phyloP scores from a whole-genome alignment of 2,888 invertebrate species.

The Pristionchus exspectatus region DNA sequence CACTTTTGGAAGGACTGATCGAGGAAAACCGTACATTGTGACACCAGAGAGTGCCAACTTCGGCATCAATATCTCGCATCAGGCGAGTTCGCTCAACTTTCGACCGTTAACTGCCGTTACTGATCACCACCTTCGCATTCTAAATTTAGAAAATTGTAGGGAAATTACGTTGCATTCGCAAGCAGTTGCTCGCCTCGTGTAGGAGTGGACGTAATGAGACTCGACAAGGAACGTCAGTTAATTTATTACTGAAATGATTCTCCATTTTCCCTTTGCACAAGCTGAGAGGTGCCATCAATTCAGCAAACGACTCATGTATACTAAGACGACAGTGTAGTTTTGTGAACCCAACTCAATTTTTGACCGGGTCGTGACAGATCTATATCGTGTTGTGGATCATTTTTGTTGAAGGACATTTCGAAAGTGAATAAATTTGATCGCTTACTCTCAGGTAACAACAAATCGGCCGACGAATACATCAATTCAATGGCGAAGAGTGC shows the following conservation, averaged over 20 bases:
- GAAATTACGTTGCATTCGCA: slow-evolving; percentile 78
- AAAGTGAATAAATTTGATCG: background rate
- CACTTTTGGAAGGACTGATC: slow-evolving; percentile 75
- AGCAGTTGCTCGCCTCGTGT: slow-evolving; percentile 74
- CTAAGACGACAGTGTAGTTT: background rate
- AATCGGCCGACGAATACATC: slow-evolving; percentile 78
- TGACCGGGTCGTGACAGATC: background rate
- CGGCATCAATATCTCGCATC: slow-evolving; percentile 78
- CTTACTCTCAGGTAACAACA: slow-evolving; percentile 71
- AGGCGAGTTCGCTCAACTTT: slow-evolving; percentile 63
- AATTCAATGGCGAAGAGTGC: slow-evolving; percentile 77
- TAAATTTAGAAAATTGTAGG: slow-evolving; percentile 61
- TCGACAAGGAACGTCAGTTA: slow-evolving; percentile 73
- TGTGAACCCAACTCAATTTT: background rate
- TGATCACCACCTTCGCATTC: background rate
- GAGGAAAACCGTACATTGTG: slow-evolving; percentile 76
- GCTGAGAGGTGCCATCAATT: too few species aligned
- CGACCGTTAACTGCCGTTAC: background rate
- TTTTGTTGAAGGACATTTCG: background rate
- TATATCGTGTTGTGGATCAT: background rate
- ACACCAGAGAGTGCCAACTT: slow-evolving; percentile 69
- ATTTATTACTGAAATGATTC: background rate
- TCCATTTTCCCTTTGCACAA: background rate
- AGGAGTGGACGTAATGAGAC: slow-evolving; percentile 78
- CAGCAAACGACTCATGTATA: too few species aligned